phyloP scores from a whole-genome alignment of 92 coral and sea anemone species.

The Muricea muricata region DNA sequence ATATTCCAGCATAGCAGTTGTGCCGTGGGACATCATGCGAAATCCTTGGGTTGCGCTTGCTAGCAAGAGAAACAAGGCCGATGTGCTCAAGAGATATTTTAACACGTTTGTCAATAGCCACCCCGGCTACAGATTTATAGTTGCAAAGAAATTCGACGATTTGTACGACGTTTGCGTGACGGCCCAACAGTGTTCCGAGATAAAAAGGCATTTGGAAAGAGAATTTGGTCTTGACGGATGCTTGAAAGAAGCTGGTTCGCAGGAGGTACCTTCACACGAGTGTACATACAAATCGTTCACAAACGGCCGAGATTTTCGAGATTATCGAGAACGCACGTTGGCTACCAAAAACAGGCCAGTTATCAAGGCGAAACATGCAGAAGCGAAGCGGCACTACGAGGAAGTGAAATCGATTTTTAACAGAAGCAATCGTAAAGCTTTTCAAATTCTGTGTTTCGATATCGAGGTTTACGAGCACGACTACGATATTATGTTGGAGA shows the following conservation, averaged over 20 bases:
- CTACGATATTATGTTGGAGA: constrained; percentile 60
- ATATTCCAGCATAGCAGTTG: neutral
- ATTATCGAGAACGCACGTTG: neutral
- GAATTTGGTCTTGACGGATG: neutral
- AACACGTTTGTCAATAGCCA: neutral
- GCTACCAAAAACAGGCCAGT: neutral
- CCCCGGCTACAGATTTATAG: neutral
- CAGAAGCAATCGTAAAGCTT: neutral
- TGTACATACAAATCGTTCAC: neutral
- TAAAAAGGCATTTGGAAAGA: neutral
- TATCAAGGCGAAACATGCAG: neutral
- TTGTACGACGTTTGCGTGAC: constrained; percentile 8
- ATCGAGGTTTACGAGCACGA: constrained; percentile 69
- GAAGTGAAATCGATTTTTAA: constrained; percentile 10
- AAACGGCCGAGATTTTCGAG: neutral
- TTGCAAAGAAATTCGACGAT: neutral
- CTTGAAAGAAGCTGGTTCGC: neutral
- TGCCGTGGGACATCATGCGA: neutral
- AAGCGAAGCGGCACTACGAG: constrained; percentile 37
- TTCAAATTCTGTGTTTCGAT: constrained; percentile 57
- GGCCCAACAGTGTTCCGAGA: neutral
- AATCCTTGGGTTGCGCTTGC: neutral
- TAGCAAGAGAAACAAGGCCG: neutral
- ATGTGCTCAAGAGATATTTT: neutral
- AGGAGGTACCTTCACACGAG: neutral